phyloP scores from a whole-genome alignment of 2,888 invertebrate species.

The Leistus spinibarbis region DNA sequence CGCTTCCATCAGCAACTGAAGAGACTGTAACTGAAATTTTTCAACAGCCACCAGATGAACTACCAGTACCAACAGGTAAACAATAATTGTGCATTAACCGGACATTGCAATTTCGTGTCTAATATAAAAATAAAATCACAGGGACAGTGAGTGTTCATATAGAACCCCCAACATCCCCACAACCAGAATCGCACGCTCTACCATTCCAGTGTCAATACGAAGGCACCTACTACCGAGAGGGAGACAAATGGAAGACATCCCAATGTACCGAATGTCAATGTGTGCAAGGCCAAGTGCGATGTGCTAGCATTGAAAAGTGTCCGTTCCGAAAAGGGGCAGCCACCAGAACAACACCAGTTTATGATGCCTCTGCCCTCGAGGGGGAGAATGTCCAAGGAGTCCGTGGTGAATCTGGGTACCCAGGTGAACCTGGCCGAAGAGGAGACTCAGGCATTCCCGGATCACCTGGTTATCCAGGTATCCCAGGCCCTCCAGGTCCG shows the following conservation, averaged over 20 bases:
- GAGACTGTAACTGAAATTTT: conserved; percentile 47
- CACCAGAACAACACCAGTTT: conserved; percentile 43
- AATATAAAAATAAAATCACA: background rate
- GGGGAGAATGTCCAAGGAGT: conserved; percentile 52
- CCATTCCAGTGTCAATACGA: conserved; percentile 47
- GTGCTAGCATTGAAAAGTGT: conserved; percentile 61
- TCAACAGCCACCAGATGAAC: conserved; percentile 52
- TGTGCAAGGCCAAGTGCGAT: conserved; percentile 65
- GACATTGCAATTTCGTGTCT: too few species aligned
- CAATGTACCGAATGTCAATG: conserved; percentile 78
- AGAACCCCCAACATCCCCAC: conserved; percentile 43
- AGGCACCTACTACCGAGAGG: conserved; percentile 67
- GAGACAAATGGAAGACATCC: conserved; percentile 72
- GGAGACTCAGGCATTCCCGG: conserved; percentile 69
- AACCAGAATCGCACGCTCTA: conserved; percentile 46
- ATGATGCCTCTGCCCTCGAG: conserved; percentile 42
- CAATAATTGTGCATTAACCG: too few species aligned
- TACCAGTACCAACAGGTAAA: conserved; percentile 52
- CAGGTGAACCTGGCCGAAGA: conserved; percentile 63
- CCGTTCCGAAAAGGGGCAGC: conserved; percentile 47
- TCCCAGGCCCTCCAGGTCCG: conserved; percentile 65
- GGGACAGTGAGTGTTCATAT: conserved; percentile 29
- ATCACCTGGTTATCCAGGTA: conserved; percentile 66
- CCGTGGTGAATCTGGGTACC: conserved; percentile 61
- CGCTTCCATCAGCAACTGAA: background rate